These are phyloP conservation scores for Ianthella basta DNA, from an alignment of 37 sponge, comb jelly and placozoan species.

Conservation along the genomic window DNA sequence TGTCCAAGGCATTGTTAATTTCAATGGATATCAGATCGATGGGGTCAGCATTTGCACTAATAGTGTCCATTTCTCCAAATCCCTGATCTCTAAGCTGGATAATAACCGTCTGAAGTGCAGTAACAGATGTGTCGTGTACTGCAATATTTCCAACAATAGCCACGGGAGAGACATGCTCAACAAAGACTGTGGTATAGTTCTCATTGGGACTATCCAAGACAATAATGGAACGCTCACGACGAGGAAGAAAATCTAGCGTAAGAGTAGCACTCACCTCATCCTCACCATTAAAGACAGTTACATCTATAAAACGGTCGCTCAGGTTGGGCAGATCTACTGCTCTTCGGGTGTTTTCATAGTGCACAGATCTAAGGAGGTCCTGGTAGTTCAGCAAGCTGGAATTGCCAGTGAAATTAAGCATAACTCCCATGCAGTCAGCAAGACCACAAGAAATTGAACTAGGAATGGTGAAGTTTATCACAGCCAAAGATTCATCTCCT, in stretches of 20 bases:
- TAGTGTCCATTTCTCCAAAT: slow-evolving; percentile 39
- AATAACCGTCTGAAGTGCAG: slow-evolving; percentile 48
- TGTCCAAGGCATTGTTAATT: slow-evolving; percentile 57
- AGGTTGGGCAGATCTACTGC: slow-evolving; percentile 57
- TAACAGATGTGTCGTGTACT: slow-evolving; percentile 59
- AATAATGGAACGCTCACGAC: slow-evolving; percentile 55
- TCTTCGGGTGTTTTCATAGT: slow-evolving; percentile 53
- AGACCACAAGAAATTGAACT: slow-evolving; percentile 32
- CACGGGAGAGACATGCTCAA: slow-evolving; percentile 32
- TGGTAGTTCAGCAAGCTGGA: slow-evolving; percentile 37
- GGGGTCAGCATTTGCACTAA: slow-evolving; percentile 14
- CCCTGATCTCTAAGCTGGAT: slow-evolving; percentile 48
- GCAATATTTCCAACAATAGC: slow-evolving; percentile 6
- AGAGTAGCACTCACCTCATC: slow-evolving; percentile 13
- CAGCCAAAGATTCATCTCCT: slow-evolving; percentile 47
- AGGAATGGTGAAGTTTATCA: slow-evolving; percentile 33
- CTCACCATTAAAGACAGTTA: slow-evolving; percentile 51
- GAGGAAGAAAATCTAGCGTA: slow-evolving; percentile 54
- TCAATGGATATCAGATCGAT: slow-evolving; percentile 47
- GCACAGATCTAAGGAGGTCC: slow-evolving; percentile 42
- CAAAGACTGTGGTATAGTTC: slow-evolving; percentile 54
- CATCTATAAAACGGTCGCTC: slow-evolving; percentile 49
- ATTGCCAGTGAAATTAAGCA: slow-evolving; percentile 47
- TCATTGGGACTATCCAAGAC: slow-evolving; percentile 61
- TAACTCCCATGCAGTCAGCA: slow-evolving; percentile 43